phyloP scores from a whole-genome alignment of 2,797 vertebrate genomes.

The Phoxinus dragarum region DNA sequence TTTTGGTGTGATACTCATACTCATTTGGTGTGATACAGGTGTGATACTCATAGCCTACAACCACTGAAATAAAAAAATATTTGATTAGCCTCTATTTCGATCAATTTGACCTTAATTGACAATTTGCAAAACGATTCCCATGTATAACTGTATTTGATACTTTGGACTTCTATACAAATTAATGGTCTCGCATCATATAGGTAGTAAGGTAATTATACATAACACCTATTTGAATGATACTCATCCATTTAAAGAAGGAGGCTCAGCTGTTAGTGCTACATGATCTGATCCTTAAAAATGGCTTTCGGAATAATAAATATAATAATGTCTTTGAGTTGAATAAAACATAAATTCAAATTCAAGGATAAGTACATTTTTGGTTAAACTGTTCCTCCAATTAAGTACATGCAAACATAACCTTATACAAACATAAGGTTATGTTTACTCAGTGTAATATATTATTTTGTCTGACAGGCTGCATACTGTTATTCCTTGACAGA shows the following conservation, averaged over 20 bases:
- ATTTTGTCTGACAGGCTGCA: neutral
- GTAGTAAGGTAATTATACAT: neutral
- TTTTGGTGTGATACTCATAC: neutral
- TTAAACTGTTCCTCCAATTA: neutral
- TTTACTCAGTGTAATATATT: neutral
- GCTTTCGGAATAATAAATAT: neutral
- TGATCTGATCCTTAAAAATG: neutral
- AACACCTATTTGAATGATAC: constrained; percentile 20
- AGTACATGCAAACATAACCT: neutral
- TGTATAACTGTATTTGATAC: constrained; percentile 7
- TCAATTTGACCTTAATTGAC: neutral
- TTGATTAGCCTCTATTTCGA: neutral
- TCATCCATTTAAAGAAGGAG: constrained; percentile 5
- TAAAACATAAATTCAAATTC: neutral
- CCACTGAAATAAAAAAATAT: neutral
- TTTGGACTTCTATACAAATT: constrained; percentile 4
- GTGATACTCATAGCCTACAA: neutral
- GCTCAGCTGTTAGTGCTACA: neutral
- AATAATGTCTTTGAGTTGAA: neutral
- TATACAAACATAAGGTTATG: neutral
- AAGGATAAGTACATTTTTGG: neutral
- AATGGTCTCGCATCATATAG: neutral
- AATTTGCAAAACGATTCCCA: constrained; percentile 21
- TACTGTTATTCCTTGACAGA: constrained; percentile 54
- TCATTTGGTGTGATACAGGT: neutral